A percentile compares a stretch with the other conserved stretches of the same genome.
These are phyloP conservation scores for Desmodus rotundus DNA, from an alignment of 2,113 vertebrate species.

Conservation along the genomic window DNA sequence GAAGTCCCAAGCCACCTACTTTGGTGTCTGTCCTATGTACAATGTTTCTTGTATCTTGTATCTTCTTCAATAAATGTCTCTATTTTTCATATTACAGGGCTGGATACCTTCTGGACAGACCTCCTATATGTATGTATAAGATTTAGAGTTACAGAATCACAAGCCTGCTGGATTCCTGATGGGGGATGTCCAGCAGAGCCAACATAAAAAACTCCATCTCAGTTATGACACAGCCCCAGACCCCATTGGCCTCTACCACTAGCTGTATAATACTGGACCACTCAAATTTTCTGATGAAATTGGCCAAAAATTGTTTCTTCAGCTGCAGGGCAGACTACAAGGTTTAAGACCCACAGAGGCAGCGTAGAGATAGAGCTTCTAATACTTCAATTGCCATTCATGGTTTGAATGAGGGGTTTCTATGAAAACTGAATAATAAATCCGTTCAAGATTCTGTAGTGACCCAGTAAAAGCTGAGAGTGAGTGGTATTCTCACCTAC, in stretches of 20 bases:
- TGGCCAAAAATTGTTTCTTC: background rate
- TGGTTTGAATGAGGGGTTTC: constrained; percentile 30
- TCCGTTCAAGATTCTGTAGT: background rate
- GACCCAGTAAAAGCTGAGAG: background rate
- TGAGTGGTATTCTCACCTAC: background rate
- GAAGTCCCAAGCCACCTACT: no score
- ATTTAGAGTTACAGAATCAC: background rate
- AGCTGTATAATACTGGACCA: background rate
- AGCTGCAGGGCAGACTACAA: background rate
- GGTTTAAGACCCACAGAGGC: constrained; percentile 30
- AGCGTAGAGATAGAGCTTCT: constrained; percentile 11
- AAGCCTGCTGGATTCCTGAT: background rate
- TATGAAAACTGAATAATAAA: constrained; percentile 42
- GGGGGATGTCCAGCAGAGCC: background rate
- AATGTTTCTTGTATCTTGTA: no score
- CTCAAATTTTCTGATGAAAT: background rate
- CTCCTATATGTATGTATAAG: background rate
- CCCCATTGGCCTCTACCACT: background rate
- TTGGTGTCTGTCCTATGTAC: no score
- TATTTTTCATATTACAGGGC: no score
- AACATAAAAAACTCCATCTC: background rate
- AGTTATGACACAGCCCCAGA: background rate
- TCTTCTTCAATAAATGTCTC: no score
- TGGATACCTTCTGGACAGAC: no score
- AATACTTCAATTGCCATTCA: background rate